Evolutionary conservation across 2,113 vertebrate genomes (phyloP).

Genomic region (Ctenomys sociabilis): DNA sequence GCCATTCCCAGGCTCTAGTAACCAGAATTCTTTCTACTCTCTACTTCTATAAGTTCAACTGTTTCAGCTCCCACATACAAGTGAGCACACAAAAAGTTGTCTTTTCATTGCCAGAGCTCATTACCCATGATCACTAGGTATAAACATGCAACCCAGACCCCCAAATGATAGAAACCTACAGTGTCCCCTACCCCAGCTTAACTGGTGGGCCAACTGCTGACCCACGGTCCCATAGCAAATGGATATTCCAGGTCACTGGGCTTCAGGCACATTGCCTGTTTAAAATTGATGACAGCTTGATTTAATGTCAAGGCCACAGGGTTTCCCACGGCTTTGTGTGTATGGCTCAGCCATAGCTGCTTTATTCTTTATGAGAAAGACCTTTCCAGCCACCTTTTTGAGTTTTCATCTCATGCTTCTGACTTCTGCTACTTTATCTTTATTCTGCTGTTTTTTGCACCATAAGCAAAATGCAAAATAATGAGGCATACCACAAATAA

Average conservation of each 20-base stretch:
- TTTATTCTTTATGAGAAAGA: neutral
- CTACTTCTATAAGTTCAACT: neutral
- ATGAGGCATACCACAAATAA: neutral
- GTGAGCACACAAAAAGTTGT: too few relatives aligned
- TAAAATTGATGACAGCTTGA: neutral
- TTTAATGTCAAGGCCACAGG: neutral
- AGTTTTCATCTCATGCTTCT: neutral
- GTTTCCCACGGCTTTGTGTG: neutral
- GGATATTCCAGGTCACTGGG: neutral
- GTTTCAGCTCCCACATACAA: too few relatives aligned
- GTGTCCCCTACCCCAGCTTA: neutral
- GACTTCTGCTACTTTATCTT: slow-evolving; percentile 4
- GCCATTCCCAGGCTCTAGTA: neutral
- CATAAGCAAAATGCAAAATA: neutral
- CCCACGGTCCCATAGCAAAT: neutral
- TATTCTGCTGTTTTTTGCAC: neutral
- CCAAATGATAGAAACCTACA: neutral
- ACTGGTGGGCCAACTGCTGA: neutral
- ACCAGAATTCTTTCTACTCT: neutral
- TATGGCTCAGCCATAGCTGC: neutral
- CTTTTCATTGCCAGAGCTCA: neutral
- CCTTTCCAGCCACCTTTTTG: neutral
- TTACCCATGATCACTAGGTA: neutral
- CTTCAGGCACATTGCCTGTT: neutral
- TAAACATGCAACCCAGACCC: neutral